Conservation (phyloP, 2,888 invertebrate species). For the Dione juno region DNA sequence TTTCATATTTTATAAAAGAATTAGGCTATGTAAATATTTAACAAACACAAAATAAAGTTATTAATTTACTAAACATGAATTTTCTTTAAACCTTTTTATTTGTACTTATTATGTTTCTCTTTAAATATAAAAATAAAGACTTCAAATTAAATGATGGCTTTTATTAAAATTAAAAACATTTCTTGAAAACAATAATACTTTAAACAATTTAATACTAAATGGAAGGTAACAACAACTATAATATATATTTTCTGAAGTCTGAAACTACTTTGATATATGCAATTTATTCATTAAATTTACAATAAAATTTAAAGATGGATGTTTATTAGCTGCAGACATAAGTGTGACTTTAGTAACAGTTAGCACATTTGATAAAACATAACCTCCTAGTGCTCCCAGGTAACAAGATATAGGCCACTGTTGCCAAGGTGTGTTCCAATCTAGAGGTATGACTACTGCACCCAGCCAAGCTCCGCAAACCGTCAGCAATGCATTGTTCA, state of each 20-base stretch:
- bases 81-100: constrained; percentile 47
- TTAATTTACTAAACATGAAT: constrained; percentile 75
- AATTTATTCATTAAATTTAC: constrained; percentile 63
- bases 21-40: constrained; percentile 81
- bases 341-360: constrained; percentile 75
- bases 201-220: constrained; percentile 5
- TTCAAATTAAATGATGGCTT: background rate
- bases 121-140: background rate
- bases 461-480: constrained; percentile 93
- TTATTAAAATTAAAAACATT: background rate
- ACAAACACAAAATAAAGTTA: constrained; percentile 79
- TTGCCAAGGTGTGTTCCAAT: constrained; percentile 96
- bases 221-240: constrained; percentile 15
- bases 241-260: constrained; percentile 13
- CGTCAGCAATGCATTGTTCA: constrained; percentile 82
- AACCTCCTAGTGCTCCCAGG: constrained; percentile 86
- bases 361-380: constrained; percentile 81
- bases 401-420: constrained; percentile 90
- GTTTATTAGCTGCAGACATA: constrained; percentile 65
- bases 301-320: constrained; percentile 63
- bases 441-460: constrained; percentile 92
- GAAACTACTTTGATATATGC: constrained; percentile 58
- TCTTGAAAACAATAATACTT: background rate
- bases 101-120: background rate
- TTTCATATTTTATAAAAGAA: constrained; percentile 78